Evolutionary conservation across 2,113 vertebrate species (phyloP).

Genomic region (Micronycteris hirsuta): DNA sequence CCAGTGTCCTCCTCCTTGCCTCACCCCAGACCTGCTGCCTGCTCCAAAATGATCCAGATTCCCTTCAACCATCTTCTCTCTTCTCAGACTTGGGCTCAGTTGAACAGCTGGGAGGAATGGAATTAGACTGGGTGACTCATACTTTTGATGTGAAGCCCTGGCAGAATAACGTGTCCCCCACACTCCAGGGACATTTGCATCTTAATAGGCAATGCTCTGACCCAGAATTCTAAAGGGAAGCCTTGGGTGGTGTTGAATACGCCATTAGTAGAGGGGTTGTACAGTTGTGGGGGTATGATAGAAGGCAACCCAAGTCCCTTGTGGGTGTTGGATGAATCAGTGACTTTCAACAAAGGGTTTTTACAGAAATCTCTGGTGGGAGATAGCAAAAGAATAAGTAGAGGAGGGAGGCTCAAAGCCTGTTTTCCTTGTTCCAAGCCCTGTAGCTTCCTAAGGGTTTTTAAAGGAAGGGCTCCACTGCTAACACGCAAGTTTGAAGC

Average conservation of each 20-base stretch:
- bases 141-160: neutral
- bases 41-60: neutral
- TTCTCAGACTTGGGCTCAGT: neutral
- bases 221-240: neutral
- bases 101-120: neutral
- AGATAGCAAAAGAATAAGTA: neutral
- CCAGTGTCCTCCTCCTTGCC: neutral
- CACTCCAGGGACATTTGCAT: neutral
- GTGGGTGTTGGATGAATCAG: neutral
- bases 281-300: neutral
- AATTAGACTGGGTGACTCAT: neutral
- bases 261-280: neutral
- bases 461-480: neutral
- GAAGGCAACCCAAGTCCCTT: neutral
- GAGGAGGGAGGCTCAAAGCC: neutral
- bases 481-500: neutral
- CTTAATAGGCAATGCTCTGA: neutral
- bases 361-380: neutral
- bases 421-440: neutral
- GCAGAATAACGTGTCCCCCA: neutral
- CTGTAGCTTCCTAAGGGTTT: neutral
- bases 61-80: neutral
- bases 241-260: neutral
- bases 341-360: neutral
- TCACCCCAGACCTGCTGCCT: neutral